Evolutionary conservation across 2,797 vertebrate genomes (phyloP).

Genomic region (Melanotaenia maccullochi): DNA sequence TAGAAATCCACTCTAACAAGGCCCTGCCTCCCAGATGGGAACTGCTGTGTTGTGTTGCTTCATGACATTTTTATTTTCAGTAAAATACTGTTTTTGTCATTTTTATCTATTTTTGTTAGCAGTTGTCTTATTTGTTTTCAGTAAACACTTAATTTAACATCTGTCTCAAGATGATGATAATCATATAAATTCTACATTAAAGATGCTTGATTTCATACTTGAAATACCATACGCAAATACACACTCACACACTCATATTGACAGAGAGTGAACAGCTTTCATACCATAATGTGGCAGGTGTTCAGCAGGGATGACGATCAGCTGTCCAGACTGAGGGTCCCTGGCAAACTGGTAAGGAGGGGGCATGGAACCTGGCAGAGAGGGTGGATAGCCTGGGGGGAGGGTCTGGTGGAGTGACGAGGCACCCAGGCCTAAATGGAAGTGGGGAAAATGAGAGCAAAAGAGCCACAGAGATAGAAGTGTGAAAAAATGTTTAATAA

Average conservation of each 20-base stretch:
- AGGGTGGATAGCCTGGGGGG: slow-evolving; percentile 88
- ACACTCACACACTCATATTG: background rate
- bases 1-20: background rate
- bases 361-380: slow-evolving; percentile 89
- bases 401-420: slow-evolving; percentile 93
- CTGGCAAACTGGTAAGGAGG: slow-evolving; percentile 94
- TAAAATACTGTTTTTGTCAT: background rate
- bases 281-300: slow-evolving; percentile 96
- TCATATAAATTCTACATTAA: background rate
- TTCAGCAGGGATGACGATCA: slow-evolving; percentile 94
- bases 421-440: slow-evolving; percentile 86
- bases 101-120: too few relatives aligned
- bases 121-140: slow-evolving; percentile 25
- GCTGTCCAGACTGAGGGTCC: slow-evolving; percentile 95
- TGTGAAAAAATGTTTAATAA: background rate
- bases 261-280: slow-evolving; percentile 24
- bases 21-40: background rate
- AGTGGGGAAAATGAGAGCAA: background rate
- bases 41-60: background rate
- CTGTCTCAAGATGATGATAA: slow-evolving; percentile 10
- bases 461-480: background rate
- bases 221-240: background rate
- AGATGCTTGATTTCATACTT: background rate
- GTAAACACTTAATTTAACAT: slow-evolving; percentile 23
- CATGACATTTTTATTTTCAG: background rate